Base-by-base conservation (phyloP, 1,140 invertebrate species). In the Meloidogyne chitwoodi region DNA sequence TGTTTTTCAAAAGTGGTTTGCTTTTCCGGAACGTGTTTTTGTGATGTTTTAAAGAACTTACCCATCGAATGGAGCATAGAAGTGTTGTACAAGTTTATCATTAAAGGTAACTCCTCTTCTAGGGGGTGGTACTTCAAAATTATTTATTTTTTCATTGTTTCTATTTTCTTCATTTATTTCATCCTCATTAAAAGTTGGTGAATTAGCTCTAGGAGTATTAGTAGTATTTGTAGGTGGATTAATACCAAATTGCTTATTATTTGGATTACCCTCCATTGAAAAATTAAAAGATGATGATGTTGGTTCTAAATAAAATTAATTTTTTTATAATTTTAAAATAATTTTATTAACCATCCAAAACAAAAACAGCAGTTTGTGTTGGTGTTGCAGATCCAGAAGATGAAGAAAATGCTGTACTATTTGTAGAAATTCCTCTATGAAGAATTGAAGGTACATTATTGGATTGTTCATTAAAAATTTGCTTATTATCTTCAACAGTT, bases 371-470 rank as follows among this genome's bases (percentile, higher is more conserved):
- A 56, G 12, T 56, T 56, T 63, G 41, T 61, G 71, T 73, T 34
- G 71, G 71, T 16, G 71, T 73, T 16, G 71, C 71, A 19, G 71
- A 73, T 2, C 71, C 71, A 64, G 71, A 73, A 34, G 71, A 73
- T 16, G 64, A 27, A 27, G 70, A 38, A 22, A 31, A 44, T 27
- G 70, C 61, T 22, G 70, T 27, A 22, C n/a, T n/a, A n/a, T 56
- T 56, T 56, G 48, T 56, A 22, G 48, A 56, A n/a, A n/a, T 56
- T n/a, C 48, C 48, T 56, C 48, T 56, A 22, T 56, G 48, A 8
- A 48, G 19, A 19, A 56, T 56, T 56, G 48, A 22, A 6, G 48
- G 48, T 8, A 56, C 19, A 5, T 12, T 19, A 56, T 4, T 4
- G 0, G 48, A 8, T n/a, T 19, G 48, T 8, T 0, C 4, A n/a